Evolutionary conservation across 2,888 invertebrate genomes (phyloP).

Genomic region (Odontocolon sp.): DNA sequence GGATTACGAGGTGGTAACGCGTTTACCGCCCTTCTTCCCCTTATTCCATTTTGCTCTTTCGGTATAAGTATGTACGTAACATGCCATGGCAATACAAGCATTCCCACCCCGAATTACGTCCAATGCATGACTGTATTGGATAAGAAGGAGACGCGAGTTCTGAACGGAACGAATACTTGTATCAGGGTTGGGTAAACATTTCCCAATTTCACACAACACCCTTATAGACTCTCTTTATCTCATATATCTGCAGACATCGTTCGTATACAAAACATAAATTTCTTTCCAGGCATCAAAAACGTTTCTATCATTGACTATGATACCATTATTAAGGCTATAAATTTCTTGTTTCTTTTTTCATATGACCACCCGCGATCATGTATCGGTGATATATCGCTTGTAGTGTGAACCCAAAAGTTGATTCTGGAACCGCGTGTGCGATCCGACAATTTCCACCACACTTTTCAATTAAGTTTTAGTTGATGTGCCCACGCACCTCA

Average conservation of each 20-base stretch:
- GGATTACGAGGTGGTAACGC: slow-evolving; percentile 73
- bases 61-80: slow-evolving; percentile 22
- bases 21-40: slow-evolving; percentile 44
- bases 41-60: slow-evolving; percentile 32
- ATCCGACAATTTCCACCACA: slow-evolving; percentile 28
- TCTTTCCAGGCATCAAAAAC: not conserved
- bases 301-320: slow-evolving; percentile 7
- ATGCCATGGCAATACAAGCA: slow-evolving; percentile 16
- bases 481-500: not conserved
- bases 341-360: slow-evolving; percentile 8
- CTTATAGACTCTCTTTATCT: not conserved
- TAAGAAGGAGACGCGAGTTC: not conserved
- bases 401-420: not conserved
- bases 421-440: not conserved
- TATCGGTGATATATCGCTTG: slow-evolving; percentile 17
- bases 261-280: not conserved
- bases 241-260: no score
- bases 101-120: slow-evolving; percentile 38
- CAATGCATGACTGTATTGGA: slow-evolving; percentile 7
- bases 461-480: slow-evolving; percentile 52
- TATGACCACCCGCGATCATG: slow-evolving; percentile 32
- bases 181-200: slow-evolving; percentile 24
- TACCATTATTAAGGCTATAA: slow-evolving; percentile 3
- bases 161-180: not conserved
- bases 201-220: not conserved